Conservation (phyloP, 2,888 invertebrate species). For the Chloroclystis v-ata region DNA sequence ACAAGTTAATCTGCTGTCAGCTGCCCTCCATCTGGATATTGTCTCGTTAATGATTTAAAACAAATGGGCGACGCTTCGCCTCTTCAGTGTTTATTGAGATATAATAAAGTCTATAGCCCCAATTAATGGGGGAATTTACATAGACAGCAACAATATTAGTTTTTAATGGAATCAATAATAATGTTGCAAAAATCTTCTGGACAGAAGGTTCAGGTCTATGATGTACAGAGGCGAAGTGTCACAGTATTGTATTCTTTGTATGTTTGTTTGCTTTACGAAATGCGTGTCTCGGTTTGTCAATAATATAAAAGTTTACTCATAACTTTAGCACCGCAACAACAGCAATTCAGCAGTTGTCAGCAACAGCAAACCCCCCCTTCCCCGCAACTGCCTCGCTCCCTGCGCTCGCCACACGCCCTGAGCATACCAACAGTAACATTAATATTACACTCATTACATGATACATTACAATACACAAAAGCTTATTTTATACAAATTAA, state of each 20-base stretch:
- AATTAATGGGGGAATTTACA: background rate
- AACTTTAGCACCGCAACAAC: slow-evolving; percentile 76
- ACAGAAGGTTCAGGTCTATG: background rate
- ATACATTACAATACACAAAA: slow-evolving; percentile 17
- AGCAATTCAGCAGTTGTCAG: slow-evolving; percentile 76
- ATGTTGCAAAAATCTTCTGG: too few relatives aligned
- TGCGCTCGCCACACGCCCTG: slow-evolving; percentile 73
- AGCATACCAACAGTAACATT: slow-evolving; percentile 73
- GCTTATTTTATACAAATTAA: slow-evolving; percentile 19
- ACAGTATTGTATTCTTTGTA: slow-evolving; percentile 15
- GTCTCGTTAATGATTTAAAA: slow-evolving; percentile 15
- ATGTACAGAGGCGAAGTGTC: slow-evolving; percentile 16
- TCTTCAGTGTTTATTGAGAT: slow-evolving; percentile 1
- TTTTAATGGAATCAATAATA: too few relatives aligned
- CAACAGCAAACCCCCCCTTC: slow-evolving; percentile 65
- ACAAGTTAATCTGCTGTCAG: slow-evolving; percentile 58
- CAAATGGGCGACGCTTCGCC: slow-evolving; percentile 18
- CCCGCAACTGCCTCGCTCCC: slow-evolving; percentile 70
- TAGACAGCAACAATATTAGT: background rate
- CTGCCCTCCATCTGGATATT: slow-evolving; percentile 29
- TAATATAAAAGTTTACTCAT: slow-evolving; percentile 76
- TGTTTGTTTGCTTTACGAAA: slow-evolving; percentile 41
- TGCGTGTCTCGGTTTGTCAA: slow-evolving; percentile 66
- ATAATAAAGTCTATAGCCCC: background rate
- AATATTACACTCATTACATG: slow-evolving; percentile 48